Percentiles rank a stretch among this genome's conserved stretches.
phyloP scores from a whole-genome alignment of 2,113 vertebrate species.

The Rhadina sibilatrix region DNA sequence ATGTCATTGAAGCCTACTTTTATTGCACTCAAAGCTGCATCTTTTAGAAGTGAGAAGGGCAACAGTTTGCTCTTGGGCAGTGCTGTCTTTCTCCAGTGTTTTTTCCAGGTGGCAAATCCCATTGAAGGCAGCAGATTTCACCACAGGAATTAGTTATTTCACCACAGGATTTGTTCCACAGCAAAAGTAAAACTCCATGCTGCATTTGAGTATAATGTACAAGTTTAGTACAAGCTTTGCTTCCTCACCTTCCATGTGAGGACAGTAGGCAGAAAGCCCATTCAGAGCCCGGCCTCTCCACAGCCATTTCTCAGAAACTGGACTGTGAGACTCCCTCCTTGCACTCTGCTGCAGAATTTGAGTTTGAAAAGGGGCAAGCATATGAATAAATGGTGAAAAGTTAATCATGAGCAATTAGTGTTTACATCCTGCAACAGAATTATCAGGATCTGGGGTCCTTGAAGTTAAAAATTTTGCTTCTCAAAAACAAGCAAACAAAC shows the following conservation, averaged over 20 bases:
- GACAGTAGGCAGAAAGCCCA: neutral
- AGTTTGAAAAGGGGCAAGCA: neutral
- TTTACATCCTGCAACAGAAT: neutral
- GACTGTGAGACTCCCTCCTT: neutral
- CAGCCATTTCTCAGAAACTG: neutral
- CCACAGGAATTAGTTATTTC: neutral
- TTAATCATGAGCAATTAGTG: neutral
- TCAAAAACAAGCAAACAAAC: neutral
- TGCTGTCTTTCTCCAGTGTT: neutral
- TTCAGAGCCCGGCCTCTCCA: neutral
- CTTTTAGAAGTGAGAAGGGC: neutral
- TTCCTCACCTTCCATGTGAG: neutral
- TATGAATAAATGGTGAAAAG: neutral
- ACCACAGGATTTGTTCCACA: neutral
- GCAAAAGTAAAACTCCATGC: neutral
- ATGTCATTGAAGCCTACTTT: neutral
- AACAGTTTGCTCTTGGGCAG: neutral
- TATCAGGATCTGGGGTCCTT: neutral
- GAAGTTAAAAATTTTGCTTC: neutral
- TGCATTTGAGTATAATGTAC: neutral
- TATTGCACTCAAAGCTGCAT: neutral
- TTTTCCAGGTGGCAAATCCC: neutral
- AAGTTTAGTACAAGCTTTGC: neutral
- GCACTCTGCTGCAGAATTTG: neutral
- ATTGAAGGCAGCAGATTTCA: neutral